A percentile compares a stretch with the other conserved stretches of the same genome.
Conservation (phyloP, 2,888 invertebrate genomes). For the Ctena decussata region DNA sequence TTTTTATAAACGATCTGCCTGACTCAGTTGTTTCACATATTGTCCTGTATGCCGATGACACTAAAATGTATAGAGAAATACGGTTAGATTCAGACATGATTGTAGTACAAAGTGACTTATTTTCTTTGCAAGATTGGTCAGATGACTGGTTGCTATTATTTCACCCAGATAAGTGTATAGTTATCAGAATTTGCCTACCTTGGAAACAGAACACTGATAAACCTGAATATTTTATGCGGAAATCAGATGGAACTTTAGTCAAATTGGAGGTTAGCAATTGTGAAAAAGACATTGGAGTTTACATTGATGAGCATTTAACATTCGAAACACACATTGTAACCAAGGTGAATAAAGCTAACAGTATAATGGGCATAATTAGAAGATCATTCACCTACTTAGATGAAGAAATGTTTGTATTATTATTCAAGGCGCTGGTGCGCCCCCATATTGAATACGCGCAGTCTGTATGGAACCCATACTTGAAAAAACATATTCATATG, state of each 20-base stretch:
- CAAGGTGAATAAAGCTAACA: conserved; percentile 20
- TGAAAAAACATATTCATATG: conserved; percentile 8
- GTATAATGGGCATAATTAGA: conserved; percentile 22
- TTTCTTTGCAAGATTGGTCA: background rate
- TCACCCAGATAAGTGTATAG: background rate
- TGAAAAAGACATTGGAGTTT: no score
- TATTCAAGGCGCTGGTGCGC: conserved; percentile 17
- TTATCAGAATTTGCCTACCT: background rate
- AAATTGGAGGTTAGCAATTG: conserved; percentile 4
- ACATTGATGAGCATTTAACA: background rate
- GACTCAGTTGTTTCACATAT: background rate
- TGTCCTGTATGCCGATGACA: background rate
- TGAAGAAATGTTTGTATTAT: conserved; percentile 5
- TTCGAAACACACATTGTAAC: background rate
- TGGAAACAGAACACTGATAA: background rate
- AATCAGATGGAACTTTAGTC: background rate
- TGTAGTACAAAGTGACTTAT: background rate
- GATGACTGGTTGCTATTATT: conserved; percentile 9
- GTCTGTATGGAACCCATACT: background rate
- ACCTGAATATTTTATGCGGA: no score
- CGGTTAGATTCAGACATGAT: background rate
- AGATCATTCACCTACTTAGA: conserved; percentile 24
- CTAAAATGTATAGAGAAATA: background rate
- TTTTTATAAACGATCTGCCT: background rate
- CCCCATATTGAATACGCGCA: conserved; percentile 18